Evolutionary conservation across 2,113 vertebrate genomes (phyloP), one percentile per base, ranked within the genome.

Genomic region (Psammodynastes pulverulentus): DNA sequence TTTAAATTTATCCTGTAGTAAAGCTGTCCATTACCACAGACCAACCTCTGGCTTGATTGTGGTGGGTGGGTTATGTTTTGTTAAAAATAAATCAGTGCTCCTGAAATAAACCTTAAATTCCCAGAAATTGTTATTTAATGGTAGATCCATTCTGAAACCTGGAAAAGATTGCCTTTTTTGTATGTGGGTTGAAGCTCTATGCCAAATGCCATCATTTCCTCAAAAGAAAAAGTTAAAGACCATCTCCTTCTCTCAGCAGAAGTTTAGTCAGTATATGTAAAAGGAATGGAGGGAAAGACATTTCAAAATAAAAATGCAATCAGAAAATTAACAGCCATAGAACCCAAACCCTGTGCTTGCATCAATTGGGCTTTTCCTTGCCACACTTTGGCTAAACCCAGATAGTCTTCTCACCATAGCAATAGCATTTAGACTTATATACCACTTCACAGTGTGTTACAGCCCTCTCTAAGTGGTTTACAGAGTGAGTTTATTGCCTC

Each of bases 1-100:
- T 87, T 26, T 52, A 13, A 84, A 72, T 48, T n/a, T 0, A 0
- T n/a, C n/a, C 56, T 24, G 6, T 0, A 0, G 3, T 54, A 90
- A 89, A 0, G 0, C 12, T 39, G 91, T 90, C 89, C 94, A 89
- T 67, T 94, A 87, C 8, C 46, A 91, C 56, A 90, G 0, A 58
- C 21, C n/a, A 49, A 29, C 62, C 62, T 67, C 53, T 86, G n/a
- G 46, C 19, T 49, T 87, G 84, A 49, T 39, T 39, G 45, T 67
- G 29, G 21, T 91, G 21, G 17, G 23, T 5, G 17, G 52, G 52
- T 53, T 34, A 56, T 86, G 9, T 54, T 29, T 87, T 91, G 21
- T 87, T 67, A 15, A 67, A 56, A 12, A 58, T 84, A 53, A 86
- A 86, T n/a, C 19, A 52, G 24, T 43, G 52, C 10, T 87, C 45